A percentile compares a stretch with the other conserved stretches of the same genome.
phyloP scores from a whole-genome alignment of 2,797 vertebrate genomes.

The Chrysocyon brachyurus region DNA sequence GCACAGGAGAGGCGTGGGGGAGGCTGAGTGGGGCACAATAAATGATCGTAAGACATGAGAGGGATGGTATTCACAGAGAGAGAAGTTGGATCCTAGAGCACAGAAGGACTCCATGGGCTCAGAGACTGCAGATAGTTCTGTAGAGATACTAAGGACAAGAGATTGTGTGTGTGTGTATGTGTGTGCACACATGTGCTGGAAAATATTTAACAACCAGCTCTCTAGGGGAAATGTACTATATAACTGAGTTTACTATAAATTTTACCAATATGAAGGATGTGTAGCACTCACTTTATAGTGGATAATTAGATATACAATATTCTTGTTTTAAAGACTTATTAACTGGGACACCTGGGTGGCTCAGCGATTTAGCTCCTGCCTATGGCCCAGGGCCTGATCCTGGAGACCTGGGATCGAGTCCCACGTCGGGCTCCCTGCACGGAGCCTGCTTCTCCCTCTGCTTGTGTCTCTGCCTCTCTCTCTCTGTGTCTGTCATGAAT shows the following conservation, averaged over 20 bases:
- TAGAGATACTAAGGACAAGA: neutral
- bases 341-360: too few relatives aligned
- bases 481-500: too few relatives aligned
- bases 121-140: neutral
- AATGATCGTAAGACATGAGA: neutral
- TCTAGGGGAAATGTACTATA: neutral
- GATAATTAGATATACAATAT: neutral
- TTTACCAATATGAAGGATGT: neutral
- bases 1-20: neutral
- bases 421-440: too few relatives aligned
- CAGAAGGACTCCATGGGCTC: neutral
- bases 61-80: neutral
- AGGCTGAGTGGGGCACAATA: neutral
- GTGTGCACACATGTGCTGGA: neutral
- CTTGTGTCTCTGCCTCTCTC: too few relatives aligned
- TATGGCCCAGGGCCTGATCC: too few relatives aligned
- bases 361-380: too few relatives aligned
- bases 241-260: neutral
- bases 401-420: too few relatives aligned
- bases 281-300: neutral
- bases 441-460: too few relatives aligned
- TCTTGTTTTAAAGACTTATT: too few relatives aligned
- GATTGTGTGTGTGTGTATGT: neutral
- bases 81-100: neutral
- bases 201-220: neutral